Conservation (phyloP, 2,797 vertebrate species). For the Numenius phaeopus region DNA sequence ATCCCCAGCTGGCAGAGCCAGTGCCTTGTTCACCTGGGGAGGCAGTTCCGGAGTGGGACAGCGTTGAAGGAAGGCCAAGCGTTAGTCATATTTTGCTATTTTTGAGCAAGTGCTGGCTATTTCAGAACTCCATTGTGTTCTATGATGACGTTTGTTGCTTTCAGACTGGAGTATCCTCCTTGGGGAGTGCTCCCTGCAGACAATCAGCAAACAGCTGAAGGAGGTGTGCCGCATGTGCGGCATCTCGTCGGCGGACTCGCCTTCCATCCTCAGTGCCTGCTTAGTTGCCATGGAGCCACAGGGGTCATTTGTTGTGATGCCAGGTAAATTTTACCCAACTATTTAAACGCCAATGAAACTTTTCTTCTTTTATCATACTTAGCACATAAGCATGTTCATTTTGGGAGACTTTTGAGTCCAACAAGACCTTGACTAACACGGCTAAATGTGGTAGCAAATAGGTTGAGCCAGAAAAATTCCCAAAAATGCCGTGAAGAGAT, state of each 20-base stretch:
- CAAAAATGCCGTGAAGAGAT: accelerated
- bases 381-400: not conserved
- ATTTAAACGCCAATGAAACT: not conserved
- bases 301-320: conserved; percentile 97
- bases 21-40: accelerated
- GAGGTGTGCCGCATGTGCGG: conserved; percentile 96
- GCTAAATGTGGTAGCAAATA: not conserved
- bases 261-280: conserved; percentile 96
- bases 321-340: conserved; percentile 81
- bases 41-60: not conserved
- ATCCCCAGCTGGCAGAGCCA: not conserved
- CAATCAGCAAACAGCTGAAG: conserved; percentile 93
- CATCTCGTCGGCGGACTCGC: conserved; percentile 93
- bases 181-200: conserved; percentile 95
- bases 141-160: not conserved
- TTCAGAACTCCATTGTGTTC: not conserved
- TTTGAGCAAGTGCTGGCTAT: not conserved
- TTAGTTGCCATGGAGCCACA: conserved; percentile 98
- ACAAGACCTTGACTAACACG: not conserved
- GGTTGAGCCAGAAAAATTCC: not conserved
- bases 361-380: not conserved
- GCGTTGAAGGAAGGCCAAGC: not conserved
- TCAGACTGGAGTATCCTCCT: conserved; percentile 97
- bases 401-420: not conserved
- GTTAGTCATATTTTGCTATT: not conserved